Percentiles rank a stretch among this genome's conserved stretches.
Conservation (phyloP, 2,797 vertebrate genomes). For the Pithecia hirsuta region DNA sequence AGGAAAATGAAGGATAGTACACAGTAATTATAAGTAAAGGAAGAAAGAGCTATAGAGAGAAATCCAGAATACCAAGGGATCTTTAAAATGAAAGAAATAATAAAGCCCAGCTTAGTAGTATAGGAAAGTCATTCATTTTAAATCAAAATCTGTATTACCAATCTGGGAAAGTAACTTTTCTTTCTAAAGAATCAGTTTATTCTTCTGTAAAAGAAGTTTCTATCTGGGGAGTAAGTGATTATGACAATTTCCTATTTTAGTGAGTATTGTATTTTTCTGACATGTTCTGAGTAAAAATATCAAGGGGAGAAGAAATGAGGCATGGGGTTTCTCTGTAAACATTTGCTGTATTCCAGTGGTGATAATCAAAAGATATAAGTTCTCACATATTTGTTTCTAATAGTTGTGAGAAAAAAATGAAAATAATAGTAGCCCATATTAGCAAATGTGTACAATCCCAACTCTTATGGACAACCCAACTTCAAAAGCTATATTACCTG, state of each 20-base stretch:
- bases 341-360: not conserved
- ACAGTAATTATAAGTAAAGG: not conserved
- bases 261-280: not conserved
- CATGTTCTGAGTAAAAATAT: conserved; percentile 40
- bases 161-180: conserved; percentile 5
- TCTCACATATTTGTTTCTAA: not conserved
- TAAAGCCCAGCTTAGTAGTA: not conserved
- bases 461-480: not conserved
- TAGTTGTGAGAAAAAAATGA: not conserved
- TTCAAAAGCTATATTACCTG: not conserved
- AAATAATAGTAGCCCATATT: not conserved
- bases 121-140: conserved; percentile 21
- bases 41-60: not conserved
- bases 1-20: not conserved
- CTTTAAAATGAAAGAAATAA: conserved; percentile 34
- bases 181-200: not conserved
- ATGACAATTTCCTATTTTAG: not conserved
- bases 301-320: not conserved
- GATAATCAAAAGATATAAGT: not conserved
- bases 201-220: not conserved
- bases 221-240: not conserved
- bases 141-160: not conserved
- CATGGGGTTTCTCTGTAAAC: not conserved
- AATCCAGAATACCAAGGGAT: not conserved
- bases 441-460: not conserved